Conservation (phyloP, 2,113 vertebrate genomes). For the Syngnathus floridae region DNA sequence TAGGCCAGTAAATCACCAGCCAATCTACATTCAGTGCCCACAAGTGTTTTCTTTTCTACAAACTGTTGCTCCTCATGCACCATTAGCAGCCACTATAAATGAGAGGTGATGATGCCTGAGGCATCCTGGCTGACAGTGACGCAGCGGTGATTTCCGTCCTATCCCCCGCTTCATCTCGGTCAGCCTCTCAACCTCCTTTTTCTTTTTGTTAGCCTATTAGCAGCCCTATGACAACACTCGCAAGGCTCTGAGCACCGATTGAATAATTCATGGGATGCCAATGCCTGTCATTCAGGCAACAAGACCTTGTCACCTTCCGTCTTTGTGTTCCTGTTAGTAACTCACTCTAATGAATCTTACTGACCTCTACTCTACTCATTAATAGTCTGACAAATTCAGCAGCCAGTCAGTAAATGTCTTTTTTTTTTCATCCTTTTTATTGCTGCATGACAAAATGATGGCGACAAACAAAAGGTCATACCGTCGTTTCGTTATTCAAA, state of each 20-base stretch:
- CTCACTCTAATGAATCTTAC: slow-evolving; percentile 39
- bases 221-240: slow-evolving; percentile 22
- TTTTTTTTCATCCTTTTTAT: not conserved
- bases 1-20: slow-evolving; percentile 27
- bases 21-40: slow-evolving; percentile 7
- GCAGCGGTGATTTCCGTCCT: slow-evolving; percentile 13
- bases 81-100: slow-evolving; percentile 23
- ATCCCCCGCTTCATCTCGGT: slow-evolving; percentile 2
- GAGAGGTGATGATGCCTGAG: not conserved
- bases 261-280: slow-evolving; percentile 56
- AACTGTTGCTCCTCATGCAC: not conserved
- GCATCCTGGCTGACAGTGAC: slow-evolving; percentile 18
- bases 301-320: slow-evolving; percentile 51
- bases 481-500: not conserved
- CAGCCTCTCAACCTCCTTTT: slow-evolving; percentile 1
- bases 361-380: slow-evolving; percentile 37
- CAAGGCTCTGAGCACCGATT: slow-evolving; percentile 13
- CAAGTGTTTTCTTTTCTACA: slow-evolving; percentile 6
- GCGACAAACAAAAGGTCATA: not conserved
- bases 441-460: not conserved
- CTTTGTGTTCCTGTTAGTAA: slow-evolving; percentile 26
- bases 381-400: slow-evolving; percentile 34
- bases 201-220: slow-evolving; percentile 41
- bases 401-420: not conserved
- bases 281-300: slow-evolving; percentile 55